Evolutionary conservation across 2,113 vertebrate genomes (phyloP).

Genomic region (Tragelaphus scriptus): DNA sequence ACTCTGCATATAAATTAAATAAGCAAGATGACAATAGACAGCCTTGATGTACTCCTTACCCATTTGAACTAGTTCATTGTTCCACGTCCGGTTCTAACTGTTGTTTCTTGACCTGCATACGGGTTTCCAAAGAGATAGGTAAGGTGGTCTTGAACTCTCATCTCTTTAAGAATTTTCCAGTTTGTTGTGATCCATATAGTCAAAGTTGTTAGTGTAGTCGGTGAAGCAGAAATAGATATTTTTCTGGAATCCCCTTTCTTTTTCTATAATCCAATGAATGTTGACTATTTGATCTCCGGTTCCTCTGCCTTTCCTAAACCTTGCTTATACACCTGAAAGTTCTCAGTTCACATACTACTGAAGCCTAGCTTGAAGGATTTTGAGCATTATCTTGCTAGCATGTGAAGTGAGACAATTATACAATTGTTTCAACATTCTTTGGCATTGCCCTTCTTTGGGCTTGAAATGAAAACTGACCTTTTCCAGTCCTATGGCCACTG

Average conservation of each 20-base stretch:
- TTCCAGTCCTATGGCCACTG: background rate
- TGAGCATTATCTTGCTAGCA: background rate
- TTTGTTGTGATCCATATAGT: background rate
- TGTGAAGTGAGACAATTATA: background rate
- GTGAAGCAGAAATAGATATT: background rate
- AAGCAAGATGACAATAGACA: background rate
- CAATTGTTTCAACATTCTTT: background rate
- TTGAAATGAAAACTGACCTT: background rate
- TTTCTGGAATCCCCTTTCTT: background rate
- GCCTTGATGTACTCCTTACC: background rate
- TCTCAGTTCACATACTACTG: background rate
- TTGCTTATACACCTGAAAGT: background rate
- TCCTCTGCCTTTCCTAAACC: background rate
- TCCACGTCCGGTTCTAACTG: background rate
- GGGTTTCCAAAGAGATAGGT: background rate
- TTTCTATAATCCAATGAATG: background rate
- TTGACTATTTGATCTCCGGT: background rate
- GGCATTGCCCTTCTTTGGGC: background rate
- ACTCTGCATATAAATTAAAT: background rate
- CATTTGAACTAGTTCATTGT: background rate
- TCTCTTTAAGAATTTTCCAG: background rate
- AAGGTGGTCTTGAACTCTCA: background rate
- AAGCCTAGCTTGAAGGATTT: background rate
- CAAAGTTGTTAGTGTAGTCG: background rate
- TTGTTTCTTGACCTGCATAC: background rate